Evolutionary conservation across 2,888 invertebrate genomes (phyloP).

Genomic region (Cartodere bifasciata): DNA sequence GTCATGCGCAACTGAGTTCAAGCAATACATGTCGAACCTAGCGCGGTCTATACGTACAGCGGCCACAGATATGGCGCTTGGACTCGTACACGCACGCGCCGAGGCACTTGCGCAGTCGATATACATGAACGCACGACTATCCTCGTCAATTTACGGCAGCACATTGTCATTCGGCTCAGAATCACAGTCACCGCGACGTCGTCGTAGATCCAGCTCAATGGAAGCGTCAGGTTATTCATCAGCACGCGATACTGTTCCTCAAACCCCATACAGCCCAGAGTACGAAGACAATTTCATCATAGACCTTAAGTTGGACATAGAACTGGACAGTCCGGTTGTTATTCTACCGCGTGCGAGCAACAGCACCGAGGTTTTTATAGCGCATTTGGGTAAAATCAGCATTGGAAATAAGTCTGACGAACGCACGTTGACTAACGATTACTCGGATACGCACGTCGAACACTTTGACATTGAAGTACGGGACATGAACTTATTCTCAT

Average conservation of each 20-base stretch:
- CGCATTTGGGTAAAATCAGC: constrained; percentile 83
- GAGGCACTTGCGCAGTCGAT: constrained; percentile 45
- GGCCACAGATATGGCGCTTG: constrained; percentile 88
- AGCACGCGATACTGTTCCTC: constrained; percentile 30
- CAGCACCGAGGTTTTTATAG: constrained; percentile 76
- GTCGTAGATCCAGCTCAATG: constrained; percentile 31
- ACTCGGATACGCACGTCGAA: constrained; percentile 25
- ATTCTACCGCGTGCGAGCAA: constrained; percentile 68
- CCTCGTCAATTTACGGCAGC: constrained; percentile 33
- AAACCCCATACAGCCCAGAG: constrained; percentile 33
- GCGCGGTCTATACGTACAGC: constrained; percentile 79
- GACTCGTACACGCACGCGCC: constrained; percentile 62
- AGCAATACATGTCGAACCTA: constrained; percentile 73
- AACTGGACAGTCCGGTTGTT: constrained; percentile 83
- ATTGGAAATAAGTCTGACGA: constrained; percentile 29
- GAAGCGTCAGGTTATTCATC: constrained; percentile 30
- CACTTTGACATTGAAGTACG: constrained; percentile 58
- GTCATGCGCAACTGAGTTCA: constrained; percentile 82
- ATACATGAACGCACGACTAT: constrained; percentile 43
- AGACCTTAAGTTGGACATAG: constrained; percentile 45
- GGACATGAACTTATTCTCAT: constrained; percentile 79
- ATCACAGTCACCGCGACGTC: constrained; percentile 37
- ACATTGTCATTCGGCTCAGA: constrained; percentile 29
- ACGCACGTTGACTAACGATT: constrained; percentile 11
- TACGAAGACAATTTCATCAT: constrained; percentile 26